phyloP scores from a whole-genome alignment of 2,888 invertebrate genomes.

The Crocallis elinguaria region DNA sequence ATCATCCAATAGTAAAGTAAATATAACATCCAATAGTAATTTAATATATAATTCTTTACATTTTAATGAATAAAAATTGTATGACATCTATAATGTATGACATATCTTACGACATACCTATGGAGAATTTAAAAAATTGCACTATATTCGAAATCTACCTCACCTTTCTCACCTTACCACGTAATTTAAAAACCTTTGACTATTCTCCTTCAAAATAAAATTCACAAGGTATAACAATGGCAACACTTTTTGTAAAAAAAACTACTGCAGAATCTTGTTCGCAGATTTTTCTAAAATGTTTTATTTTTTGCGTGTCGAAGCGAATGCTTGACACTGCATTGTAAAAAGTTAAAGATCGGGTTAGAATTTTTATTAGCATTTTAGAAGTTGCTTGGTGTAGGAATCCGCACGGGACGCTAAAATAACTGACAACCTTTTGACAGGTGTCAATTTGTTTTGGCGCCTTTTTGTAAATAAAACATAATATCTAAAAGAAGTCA shows the following conservation, averaged over 20 bases:
- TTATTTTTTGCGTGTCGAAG: constrained; percentile 1
- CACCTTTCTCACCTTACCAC: background rate
- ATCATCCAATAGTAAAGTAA: too few species aligned
- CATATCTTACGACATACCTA: too few species aligned
- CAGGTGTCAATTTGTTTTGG: constrained; percentile 6
- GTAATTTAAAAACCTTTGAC: constrained; percentile 1
- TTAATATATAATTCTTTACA: too few species aligned
- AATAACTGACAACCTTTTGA: constrained; percentile 3
- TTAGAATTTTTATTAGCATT: background rate
- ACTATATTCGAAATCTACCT: constrained; percentile 8
- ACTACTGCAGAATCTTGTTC: background rate
- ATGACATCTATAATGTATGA: too few species aligned
- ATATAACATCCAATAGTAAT: too few species aligned
- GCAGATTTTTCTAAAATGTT: constrained; percentile 12
- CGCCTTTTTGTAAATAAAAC: background rate
- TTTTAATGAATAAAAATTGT: too few species aligned
- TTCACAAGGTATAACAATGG: constrained; percentile 15
- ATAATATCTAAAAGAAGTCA: too few species aligned
- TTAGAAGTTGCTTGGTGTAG: background rate
- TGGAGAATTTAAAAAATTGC: too few species aligned
- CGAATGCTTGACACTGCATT: background rate
- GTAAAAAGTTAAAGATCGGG: constrained; percentile 6
- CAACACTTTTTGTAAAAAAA: constrained; percentile 6
- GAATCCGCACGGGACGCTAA: background rate
- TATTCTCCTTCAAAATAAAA: constrained; percentile 10